Percentiles rank a stretch among this genome's conserved stretches.
Conservation (phyloP, 1,140 invertebrate genomes). For the Proctacanthus coquilletti region DNA sequence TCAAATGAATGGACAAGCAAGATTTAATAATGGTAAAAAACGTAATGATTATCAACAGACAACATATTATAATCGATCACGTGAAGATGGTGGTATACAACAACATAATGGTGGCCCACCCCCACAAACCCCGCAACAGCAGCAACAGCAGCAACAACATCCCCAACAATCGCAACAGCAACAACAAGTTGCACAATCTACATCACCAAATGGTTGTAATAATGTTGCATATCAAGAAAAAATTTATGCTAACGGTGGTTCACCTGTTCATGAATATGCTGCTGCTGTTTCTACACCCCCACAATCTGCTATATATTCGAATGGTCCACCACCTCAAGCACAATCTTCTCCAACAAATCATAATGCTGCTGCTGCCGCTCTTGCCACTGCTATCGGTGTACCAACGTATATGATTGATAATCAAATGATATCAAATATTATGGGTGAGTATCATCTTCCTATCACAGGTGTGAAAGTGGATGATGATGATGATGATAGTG, state of each 20-base stretch:
- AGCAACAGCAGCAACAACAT: background rate
- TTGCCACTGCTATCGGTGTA: background rate
- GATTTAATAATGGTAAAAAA: background rate
- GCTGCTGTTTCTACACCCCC: constrained; percentile 1
- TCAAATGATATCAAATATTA: background rate
- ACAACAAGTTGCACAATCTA: background rate
- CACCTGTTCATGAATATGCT: background rate
- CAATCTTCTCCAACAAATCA: background rate
- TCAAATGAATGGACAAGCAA: background rate
- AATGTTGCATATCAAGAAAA: background rate
- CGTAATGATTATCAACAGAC: background rate
- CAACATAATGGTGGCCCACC: background rate
- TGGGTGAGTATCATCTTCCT: constrained; percentile 4
- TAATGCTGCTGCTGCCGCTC: constrained; percentile 3
- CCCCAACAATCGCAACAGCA: background rate
- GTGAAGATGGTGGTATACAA: background rate
- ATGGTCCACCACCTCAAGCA: background rate
- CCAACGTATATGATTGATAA: background rate
- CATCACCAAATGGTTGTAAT: background rate
- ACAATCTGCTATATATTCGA: background rate
- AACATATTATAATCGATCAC: background rate
- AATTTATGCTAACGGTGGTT: background rate
- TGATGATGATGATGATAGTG: background rate
- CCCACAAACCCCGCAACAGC: background rate
- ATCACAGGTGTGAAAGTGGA: background rate